Base-by-base conservation (phyloP, 92 coral and sea anemone species). In the Scolanthus callimorphus region DNA sequence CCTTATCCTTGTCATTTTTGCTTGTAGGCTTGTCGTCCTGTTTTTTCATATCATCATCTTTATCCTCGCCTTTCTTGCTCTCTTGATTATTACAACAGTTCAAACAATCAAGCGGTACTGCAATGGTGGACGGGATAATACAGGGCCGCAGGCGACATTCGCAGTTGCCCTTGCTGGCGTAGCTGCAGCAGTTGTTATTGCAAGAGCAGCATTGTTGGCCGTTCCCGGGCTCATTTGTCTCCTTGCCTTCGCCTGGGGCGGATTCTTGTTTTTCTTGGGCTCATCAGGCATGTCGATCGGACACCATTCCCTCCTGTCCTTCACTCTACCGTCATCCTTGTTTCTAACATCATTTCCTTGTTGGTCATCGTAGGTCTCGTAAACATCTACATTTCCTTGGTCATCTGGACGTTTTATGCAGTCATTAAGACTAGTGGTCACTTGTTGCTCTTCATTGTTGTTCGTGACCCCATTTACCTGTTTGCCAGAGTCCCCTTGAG, bases 1-100 rank as follows among this genome's bases (percentile, higher is more conserved):
- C 46, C 2, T 59, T 41, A 25, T 53, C 28, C 11, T 38, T 57
- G 37, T 44, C 63, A 20, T 44, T 22, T 23, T 63, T 63, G 24
- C 23, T 30, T 22, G 41, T 21, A 9, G 56, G 46, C 12, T 51
- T 49, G 34, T 59, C 52, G 12, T 59, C 52, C 2, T 56, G 47
- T 17, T 31, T 34, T 31, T 55, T 55, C 0, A 51, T 17, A 9
- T 19, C 54, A 15, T 48, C 20, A 21, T 37, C 41, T 25, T 24
- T 17, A 43, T 65, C 63, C 37, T 65, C 38, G 13, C 51, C 31
- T 31, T 52, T 26, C 8, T 34, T 34, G 41, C 41, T 34, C 15
- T 34, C 41, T 34, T 34, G 6, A 34, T 34, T 34, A 34, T 15
- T 6, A 15, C 41, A 34, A 15, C 41, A 34, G 15, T 15, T 6